Base-by-base conservation (phyloP, 2,888 invertebrate species). In the Rhagonycha lutea region DNA sequence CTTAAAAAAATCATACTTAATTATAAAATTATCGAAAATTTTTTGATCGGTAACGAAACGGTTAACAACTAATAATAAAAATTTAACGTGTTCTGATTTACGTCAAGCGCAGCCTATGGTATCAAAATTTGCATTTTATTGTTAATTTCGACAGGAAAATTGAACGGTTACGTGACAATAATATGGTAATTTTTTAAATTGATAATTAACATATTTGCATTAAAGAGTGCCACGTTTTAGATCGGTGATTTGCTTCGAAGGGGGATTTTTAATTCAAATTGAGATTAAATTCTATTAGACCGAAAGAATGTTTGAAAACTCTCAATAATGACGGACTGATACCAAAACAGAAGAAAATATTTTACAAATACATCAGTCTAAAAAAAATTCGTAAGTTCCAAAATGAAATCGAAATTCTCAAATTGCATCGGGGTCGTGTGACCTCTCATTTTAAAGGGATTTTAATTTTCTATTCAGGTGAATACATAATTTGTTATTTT, bases 101-200 rank as follows among this genome's bases (percentile, higher is more conserved):
- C 70, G 63, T 29, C 65, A 60, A 71, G 63, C 71, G 62, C 71
- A 71, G 63, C 65, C 65, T 29, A 29, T 11, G 14, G 63, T 63
- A 71, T 65, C 12, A 24, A 47, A 67, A 71, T 71, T 71, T 71
- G 65, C 71, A 71, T 65, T 28, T 65, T 71, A 18, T 18, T 18
- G 62, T 62, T 71, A 65, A 65, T 65, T 47, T 32, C 18, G 14
- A 32, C 62, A 63, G 26, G 62, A 63, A 70, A 26, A 32, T 29
- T 29, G 26, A 69, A 61, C 62, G 14, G 23, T 70, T 62, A 70
- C 70, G 70, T 63, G 70, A 63, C 70, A 61, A 47, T n/a, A 47
- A 47, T 47, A 47, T 47, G 47, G n/a, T n/a, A 47, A 47, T 47
- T 47, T 47, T 47, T 47, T 47, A 47, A 47, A 47, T 47, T 47